phyloP scores from a whole-genome alignment of 2,797 vertebrate species.

The Siniperca scherzeri region DNA sequence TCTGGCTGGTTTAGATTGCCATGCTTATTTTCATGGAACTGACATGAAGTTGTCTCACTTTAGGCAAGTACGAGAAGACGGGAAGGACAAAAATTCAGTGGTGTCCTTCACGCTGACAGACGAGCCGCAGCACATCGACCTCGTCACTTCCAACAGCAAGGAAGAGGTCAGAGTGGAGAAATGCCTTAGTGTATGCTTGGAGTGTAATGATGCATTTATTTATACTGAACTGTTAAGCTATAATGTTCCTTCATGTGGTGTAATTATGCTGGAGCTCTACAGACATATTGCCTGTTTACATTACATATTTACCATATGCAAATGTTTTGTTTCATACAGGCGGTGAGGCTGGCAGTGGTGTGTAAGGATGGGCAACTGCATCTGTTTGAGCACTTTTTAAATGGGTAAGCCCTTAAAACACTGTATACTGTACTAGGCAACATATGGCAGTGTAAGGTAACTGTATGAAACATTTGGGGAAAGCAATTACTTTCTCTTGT shows the following conservation, averaged over 20 bases:
- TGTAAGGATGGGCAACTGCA: conserved; percentile 96
- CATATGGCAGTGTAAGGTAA: neutral
- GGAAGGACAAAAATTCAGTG: conserved; percentile 95
- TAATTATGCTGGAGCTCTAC: neutral
- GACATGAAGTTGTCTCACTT: conserved; percentile 30
- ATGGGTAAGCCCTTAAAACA: conserved; percentile 91
- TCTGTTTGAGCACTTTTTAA: conserved; percentile 98
- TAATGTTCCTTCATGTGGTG: neutral
- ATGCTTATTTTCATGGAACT: neutral
- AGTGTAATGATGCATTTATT: neutral
- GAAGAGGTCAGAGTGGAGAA: conserved; percentile 88
- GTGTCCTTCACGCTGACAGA: conserved; percentile 96
- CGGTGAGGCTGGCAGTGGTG: conserved; percentile 95
- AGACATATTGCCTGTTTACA: neutral
- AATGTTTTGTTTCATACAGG: conserved; percentile 80
- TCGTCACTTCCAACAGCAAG: conserved; percentile 91
- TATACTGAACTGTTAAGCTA: neutral
- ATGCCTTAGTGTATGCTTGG: neutral
- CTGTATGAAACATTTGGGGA: neutral
- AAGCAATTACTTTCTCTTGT: neutral
- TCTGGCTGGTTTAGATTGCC: neutral
- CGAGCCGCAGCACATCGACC: conserved; percentile 91
- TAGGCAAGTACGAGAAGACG: conserved; percentile 96
- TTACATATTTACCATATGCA: neutral
- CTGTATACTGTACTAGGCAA: neutral